Percentiles rank a stretch among this genome's conserved stretches.
Conservation (phyloP, 64 coral and sea anemone species). For the Anthopleura sola region DNA sequence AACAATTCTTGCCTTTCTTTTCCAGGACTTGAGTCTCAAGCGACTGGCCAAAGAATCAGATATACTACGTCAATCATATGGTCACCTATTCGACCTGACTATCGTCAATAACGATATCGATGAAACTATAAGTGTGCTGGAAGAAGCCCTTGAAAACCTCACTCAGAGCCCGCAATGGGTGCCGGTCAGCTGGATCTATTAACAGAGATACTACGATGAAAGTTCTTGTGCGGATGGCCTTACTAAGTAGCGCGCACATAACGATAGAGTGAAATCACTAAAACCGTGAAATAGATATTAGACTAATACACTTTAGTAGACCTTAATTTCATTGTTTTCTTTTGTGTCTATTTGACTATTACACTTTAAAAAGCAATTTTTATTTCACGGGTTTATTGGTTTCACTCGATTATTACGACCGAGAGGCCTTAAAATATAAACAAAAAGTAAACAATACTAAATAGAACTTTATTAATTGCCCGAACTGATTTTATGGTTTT, state of each 20-base stretch:
- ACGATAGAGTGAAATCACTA: no score
- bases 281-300: no score
- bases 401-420: not conserved
- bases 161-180: constrained; percentile 74
- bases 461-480: not conserved
- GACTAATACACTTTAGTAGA: no score
- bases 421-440: not conserved
- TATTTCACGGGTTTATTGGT: no score
- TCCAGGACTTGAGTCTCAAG: constrained; percentile 76
- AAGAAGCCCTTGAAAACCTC: constrained; percentile 58
- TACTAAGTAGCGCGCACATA: not conserved
- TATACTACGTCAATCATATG: constrained; percentile 59
- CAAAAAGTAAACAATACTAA: not conserved
- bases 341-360: no score
- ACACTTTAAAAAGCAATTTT: no score
- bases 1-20: not conserved
- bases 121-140: constrained; percentile 74
- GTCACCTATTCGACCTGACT: constrained; percentile 84
- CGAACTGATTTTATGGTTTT: not conserved
- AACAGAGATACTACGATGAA: not conserved
- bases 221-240: not conserved
- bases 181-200: constrained; percentile 87
- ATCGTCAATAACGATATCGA: constrained; percentile 92
- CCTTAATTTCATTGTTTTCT: no score
- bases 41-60: constrained; percentile 81